Base-by-base conservation (phyloP, 2,797 vertebrate genomes). In the Streptopelia turtur region DNA sequence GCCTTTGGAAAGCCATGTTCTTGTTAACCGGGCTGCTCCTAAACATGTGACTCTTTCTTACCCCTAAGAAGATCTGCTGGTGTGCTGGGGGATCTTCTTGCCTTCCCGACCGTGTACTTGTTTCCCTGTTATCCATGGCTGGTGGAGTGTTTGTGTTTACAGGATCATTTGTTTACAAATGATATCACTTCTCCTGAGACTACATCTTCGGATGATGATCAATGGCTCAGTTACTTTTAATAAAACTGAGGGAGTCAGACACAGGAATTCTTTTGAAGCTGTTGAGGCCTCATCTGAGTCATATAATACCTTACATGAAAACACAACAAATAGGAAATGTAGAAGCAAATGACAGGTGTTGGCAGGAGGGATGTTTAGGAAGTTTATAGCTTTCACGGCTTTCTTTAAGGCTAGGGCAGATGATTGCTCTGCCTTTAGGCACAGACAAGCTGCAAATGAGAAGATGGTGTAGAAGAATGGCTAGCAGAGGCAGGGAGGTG, bases 171-270 rank as follows among this genome's bases (percentile, higher is more conserved):
- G 94, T 95, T 94, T 96, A 90, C 83, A 88, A 92, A 89, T 89
- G 27, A 47, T 96, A 90, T 77, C 31, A 0, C 64, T 96, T 96
- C 65, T 96, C 83, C 78, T 57, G 90, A 85, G 89, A 92, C 87
- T 89, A 8, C 79, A 56, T 93, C 69, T 86, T 61, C 33, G 80
- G 84, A 90, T 92, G 93, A 87, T 96, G 93, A 96, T 97, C 95
- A 97, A 77, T 96, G 93, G 93, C 81, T 97, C 94, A 72, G 95
- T 96, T 96, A 95, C 85, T 86, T 96, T 96, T 94, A 95, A 93
- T 96, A 96, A 96, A 93, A 72, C 81, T 41, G 57, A 96, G 50
- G 85, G 93, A 94, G 81, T 90, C 85, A 91, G 83, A 95, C 87
- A 77, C 47, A 63, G 70, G 77, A 95, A 92, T 95, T 80, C 86